Evolutionary conservation across 2,113 vertebrate genomes (phyloP), one percentile per base, ranked within the genome.

Genomic region (Dipodomys spectabilis): DNA sequence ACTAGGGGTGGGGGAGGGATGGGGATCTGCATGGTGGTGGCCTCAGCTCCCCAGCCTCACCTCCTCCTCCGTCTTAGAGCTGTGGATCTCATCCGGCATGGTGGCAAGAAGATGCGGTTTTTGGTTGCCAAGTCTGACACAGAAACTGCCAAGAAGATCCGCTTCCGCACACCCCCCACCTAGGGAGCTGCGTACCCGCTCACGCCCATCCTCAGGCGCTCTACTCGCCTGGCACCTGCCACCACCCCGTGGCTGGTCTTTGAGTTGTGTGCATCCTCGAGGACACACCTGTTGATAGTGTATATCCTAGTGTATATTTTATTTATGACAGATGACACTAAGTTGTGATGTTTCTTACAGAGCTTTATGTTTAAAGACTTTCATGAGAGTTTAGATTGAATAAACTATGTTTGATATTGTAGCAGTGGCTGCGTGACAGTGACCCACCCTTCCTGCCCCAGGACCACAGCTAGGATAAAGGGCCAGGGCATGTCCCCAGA

Each of bases 111-210:
- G 90, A 98, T 99, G 86, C 98, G 98, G 30, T 99, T 99, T 95
- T 98, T 99, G 77, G 98, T 99, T 19, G 99, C 99, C 97, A 99
- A 99, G 96, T 99, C 99, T 0, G 99, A 99, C 78, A 95, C 95
- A 60, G 99, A 99, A 49, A 98, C 99, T 16, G 99, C 99, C 2
- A 99, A 99, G 97, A 99, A 99, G 97, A 98, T 99, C 98, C 98
- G 98, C 86, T 99, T 98, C 96, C 99, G 98, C 72, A 98, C 98
- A 2, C 97, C 97, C 11, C 95, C 90, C 0, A 68, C 97, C 72
- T 98, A 96, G 87, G 11, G n/a, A 25, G 6, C 64, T 7, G 25
- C 2, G 82, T 11, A 8, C 15, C 82, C 19, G 57, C 7, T 4
- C 1, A 11, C 45, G 13, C 53, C 49, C 35, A 4, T 6, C 2